phyloP scores from a whole-genome alignment of 2,113 vertebrate species.

The Platysteira castanea region DNA sequence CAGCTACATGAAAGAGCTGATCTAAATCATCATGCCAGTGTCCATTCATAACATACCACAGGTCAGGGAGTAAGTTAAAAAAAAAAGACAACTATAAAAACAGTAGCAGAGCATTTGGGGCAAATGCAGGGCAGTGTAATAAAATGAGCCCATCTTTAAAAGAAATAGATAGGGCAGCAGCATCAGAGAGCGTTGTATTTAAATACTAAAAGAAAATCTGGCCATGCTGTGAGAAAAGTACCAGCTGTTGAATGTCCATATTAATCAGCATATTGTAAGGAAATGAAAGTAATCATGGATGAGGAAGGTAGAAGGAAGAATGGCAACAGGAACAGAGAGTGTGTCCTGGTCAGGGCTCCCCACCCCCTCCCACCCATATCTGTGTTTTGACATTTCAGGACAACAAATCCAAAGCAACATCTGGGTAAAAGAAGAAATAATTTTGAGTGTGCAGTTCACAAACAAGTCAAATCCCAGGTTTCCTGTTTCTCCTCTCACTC shows the following conservation, averaged over 20 bases:
- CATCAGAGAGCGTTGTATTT: neutral
- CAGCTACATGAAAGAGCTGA: neutral
- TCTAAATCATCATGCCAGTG: neutral
- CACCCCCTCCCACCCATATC: neutral
- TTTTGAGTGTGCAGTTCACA: neutral
- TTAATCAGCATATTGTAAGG: neutral
- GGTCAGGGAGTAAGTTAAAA: neutral
- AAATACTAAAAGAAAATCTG: neutral
- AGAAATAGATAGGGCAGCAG: neutral
- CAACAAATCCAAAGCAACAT: neutral
- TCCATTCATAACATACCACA: neutral
- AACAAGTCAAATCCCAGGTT: neutral
- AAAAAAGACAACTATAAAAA: neutral
- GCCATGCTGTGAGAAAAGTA: neutral
- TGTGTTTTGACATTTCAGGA: neutral
- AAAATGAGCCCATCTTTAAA: neutral
- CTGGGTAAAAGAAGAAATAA: neutral
- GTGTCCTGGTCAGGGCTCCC: neutral
- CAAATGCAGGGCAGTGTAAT: neutral
- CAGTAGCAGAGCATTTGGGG: neutral
- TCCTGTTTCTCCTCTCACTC: neutral
- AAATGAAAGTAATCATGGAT: neutral
- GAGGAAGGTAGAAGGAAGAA: neutral
- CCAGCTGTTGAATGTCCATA: neutral
- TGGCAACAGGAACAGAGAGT: neutral